Conservation (phyloP, 2,113 vertebrate species). For the Pogona vitticeps region DNA sequence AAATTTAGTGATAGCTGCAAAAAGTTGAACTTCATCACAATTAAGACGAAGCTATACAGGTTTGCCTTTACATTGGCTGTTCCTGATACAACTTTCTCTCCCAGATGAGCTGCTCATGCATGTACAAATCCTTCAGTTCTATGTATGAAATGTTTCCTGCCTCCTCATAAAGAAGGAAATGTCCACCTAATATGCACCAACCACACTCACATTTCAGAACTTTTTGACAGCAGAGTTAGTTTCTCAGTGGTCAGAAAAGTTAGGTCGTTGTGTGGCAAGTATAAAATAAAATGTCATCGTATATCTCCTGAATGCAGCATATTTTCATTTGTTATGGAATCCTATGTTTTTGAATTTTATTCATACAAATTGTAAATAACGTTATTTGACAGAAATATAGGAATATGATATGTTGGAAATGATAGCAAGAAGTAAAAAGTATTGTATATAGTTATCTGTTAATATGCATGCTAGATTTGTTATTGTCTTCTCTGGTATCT, state of each 20-base stretch:
- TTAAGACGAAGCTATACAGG: not conserved
- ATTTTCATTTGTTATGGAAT: constrained; percentile 28
- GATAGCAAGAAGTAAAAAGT: constrained; percentile 42
- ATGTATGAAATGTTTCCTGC: not conserved
- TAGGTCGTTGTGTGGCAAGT: constrained; percentile 38
- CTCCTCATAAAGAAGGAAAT: not conserved
- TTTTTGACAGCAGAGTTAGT: constrained; percentile 36
- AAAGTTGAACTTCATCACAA: not conserved
- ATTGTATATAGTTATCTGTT: constrained; percentile 48
- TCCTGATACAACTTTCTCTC: not conserved
- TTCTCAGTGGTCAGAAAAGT: constrained; percentile 30
- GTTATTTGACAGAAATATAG: constrained; percentile 57
- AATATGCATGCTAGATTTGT: constrained; percentile 31
- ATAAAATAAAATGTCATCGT: constrained; percentile 36
- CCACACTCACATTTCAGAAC: not conserved
- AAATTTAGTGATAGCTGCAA: not conserved
- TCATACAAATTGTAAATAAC: constrained; percentile 64
- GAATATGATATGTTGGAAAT: constrained; percentile 58
- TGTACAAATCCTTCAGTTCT: not conserved
- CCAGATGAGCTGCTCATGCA: not conserved
- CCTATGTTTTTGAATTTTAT: constrained; percentile 53
- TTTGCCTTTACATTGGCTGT: not conserved
- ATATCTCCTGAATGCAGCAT: constrained; percentile 8
- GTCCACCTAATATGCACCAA: not conserved
- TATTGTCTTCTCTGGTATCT: constrained; percentile 51